Percentiles rank a stretch among this genome's conserved stretches.
Conservation (phyloP, 2,797 vertebrate species). For the Schizopygopsis pylzovi region DNA sequence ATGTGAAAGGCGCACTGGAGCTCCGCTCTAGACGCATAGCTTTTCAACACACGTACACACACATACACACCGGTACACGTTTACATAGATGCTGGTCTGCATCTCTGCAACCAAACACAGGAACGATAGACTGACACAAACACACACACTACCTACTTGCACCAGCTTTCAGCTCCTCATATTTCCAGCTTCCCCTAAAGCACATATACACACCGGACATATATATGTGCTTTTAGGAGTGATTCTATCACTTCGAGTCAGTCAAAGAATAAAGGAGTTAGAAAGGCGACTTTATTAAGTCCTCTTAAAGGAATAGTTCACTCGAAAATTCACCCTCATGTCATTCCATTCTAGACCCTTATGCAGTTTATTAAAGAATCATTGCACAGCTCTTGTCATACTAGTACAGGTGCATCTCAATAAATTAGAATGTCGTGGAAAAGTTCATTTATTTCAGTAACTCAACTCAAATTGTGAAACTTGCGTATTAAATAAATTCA, state of each 20-base stretch:
- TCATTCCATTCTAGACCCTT: neutral
- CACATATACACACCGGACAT: slow-evolving; percentile 69
- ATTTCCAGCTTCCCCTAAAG: slow-evolving; percentile 71
- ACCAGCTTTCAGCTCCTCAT: slow-evolving; percentile 68
- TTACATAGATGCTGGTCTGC: slow-evolving; percentile 51
- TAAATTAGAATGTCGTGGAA: no score
- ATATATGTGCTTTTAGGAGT: slow-evolving; percentile 38
- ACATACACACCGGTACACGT: slow-evolving; percentile 63
- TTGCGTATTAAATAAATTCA: no score
- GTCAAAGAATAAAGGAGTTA: slow-evolving; percentile 27
- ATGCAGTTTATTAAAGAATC: neutral
- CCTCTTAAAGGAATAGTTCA: slow-evolving; percentile 6
- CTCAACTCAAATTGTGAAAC: no score
- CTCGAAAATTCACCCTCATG: neutral
- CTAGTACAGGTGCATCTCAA: no score
- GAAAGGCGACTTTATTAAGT: slow-evolving; percentile 12
- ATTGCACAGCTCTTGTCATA: neutral
- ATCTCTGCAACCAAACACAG: slow-evolving; percentile 46
- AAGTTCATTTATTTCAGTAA: no score
- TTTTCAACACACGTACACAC: slow-evolving; percentile 79
- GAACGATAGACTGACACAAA: slow-evolving; percentile 53
- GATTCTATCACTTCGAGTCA: slow-evolving; percentile 37
- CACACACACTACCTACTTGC: slow-evolving; percentile 23
- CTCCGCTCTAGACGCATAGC: slow-evolving; percentile 70
- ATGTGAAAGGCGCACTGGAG: slow-evolving; percentile 72